phyloP scores from a whole-genome alignment of 2,113 vertebrate genomes.

The Hydrolagus affinis region DNA sequence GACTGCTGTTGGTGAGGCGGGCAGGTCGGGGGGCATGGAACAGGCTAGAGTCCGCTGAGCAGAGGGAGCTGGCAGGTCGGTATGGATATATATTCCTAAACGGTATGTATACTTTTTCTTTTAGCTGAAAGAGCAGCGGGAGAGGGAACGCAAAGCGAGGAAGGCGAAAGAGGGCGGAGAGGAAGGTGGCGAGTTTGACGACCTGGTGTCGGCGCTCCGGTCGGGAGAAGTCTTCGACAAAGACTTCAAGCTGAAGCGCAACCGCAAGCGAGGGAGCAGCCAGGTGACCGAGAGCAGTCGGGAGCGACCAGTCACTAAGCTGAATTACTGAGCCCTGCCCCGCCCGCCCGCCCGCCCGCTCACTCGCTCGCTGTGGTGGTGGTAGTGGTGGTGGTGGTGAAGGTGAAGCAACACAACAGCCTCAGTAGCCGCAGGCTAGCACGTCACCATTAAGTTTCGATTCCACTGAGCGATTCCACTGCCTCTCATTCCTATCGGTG shows the following conservation, averaged over 20 bases:
- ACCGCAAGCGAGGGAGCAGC: constrained; percentile 84
- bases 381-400: background rate
- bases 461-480: constrained; percentile 38
- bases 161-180: constrained; percentile 89
- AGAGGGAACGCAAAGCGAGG: constrained; percentile 77
- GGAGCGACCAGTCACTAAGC: constrained; percentile 86
- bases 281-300: constrained; percentile 73
- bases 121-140: constrained; percentile 93
- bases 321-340: constrained; percentile 71
- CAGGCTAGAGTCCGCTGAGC: too few species aligned
- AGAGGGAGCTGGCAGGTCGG: background rate
- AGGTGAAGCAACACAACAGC: constrained; percentile 27
- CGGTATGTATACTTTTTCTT: background rate
- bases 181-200: constrained; percentile 90
- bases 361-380: constrained; percentile 16
- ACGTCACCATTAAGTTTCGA: constrained; percentile 3
- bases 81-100: background rate
- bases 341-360: background rate
- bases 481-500: constrained; percentile 47
- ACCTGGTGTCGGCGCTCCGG: constrained; percentile 87
- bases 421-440: constrained; percentile 39
- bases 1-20: too few species aligned
- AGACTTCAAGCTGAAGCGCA: constrained; percentile 95
- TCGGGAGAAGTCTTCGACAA: constrained; percentile 97
- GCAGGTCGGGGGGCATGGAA: too few species aligned